Evolutionary conservation across 2,888 invertebrate genomes (phyloP).

Genomic region (Perdita meconis): DNA sequence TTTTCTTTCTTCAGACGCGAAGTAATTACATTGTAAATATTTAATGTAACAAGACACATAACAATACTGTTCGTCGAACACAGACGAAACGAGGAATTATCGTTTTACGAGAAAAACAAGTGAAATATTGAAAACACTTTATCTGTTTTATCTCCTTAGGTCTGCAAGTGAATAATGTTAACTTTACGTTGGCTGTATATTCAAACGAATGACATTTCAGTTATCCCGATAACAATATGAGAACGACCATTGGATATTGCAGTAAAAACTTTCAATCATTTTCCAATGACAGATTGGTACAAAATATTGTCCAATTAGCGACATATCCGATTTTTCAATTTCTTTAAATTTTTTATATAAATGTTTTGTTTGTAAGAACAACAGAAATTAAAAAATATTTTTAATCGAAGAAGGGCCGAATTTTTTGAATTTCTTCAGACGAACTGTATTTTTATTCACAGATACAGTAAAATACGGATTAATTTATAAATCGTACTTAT

Average conservation of each 20-base stretch:
- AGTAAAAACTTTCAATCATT: conserved; percentile 5
- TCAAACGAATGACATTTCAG: conserved; percentile 24
- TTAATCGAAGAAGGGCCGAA: too few species aligned
- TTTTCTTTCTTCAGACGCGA: conserved; percentile 30
- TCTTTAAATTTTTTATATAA: background rate
- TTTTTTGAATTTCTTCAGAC: too few species aligned
- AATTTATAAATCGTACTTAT: too few species aligned
- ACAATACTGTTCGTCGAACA: conserved; percentile 25
- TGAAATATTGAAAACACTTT: conserved; percentile 11
- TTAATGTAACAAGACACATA: conserved; percentile 33
- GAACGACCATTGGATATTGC: conserved; percentile 10
- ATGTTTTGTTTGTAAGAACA: too few species aligned
- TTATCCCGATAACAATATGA: conserved; percentile 17
- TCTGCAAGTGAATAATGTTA: conserved; percentile 13
- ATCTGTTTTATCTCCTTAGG: background rate
- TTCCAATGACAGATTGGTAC: background rate
- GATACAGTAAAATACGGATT: too few species aligned
- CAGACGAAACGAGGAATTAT: conserved; percentile 3
- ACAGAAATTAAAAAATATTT: too few species aligned
- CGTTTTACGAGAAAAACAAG: conserved; percentile 14
- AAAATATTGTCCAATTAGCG: background rate
- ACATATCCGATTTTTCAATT: background rate
- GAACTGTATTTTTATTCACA: too few species aligned
- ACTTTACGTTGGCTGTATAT: conserved; percentile 17
- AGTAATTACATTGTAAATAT: conserved; percentile 57